phyloP scores from a whole-genome alignment of 2,113 vertebrate species.

The Ciconia boyciana region DNA sequence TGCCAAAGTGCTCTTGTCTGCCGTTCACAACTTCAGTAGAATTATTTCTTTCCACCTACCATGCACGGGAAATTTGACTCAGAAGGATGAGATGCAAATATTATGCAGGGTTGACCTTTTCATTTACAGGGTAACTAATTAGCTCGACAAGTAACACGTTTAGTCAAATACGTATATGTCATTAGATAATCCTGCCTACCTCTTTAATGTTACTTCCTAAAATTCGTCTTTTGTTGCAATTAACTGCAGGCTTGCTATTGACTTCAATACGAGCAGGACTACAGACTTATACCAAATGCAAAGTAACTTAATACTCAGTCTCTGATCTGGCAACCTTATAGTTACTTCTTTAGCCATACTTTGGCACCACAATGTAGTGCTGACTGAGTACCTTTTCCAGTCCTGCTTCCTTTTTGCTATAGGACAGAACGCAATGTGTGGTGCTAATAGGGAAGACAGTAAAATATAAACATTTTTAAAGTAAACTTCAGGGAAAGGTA shows the following conservation, averaged over 20 bases:
- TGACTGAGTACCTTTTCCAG: neutral
- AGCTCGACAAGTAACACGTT: slow-evolving; percentile 29
- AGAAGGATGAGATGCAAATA: slow-evolving; percentile 52
- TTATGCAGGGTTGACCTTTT: slow-evolving; percentile 57
- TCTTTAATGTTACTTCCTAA: neutral
- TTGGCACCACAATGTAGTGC: neutral
- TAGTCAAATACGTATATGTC: slow-evolving; percentile 11
- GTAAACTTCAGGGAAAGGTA: neutral
- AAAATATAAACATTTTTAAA: neutral
- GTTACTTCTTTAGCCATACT: neutral
- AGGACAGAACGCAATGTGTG: neutral
- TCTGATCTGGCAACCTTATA: neutral
- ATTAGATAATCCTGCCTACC: slow-evolving; percentile 33
- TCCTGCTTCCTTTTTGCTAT: neutral
- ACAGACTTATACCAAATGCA: neutral
- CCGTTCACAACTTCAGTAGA: neutral
- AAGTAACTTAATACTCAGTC: neutral
- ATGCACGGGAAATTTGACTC: slow-evolving; percentile 23
- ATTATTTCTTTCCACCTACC: slow-evolving; percentile 37
- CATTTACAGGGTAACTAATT: slow-evolving; percentile 54
- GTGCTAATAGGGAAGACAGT: neutral
- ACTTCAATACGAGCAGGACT: neutral
- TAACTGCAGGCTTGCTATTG: neutral
- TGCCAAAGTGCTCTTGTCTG: neutral
- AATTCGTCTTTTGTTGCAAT: neutral